Percentiles rank a stretch among this genome's conserved stretches.
These are phyloP conservation scores for Sinocyclocheilus grahami DNA, from an alignment of 2,113 vertebrate species.

Conservation along the genomic window DNA sequence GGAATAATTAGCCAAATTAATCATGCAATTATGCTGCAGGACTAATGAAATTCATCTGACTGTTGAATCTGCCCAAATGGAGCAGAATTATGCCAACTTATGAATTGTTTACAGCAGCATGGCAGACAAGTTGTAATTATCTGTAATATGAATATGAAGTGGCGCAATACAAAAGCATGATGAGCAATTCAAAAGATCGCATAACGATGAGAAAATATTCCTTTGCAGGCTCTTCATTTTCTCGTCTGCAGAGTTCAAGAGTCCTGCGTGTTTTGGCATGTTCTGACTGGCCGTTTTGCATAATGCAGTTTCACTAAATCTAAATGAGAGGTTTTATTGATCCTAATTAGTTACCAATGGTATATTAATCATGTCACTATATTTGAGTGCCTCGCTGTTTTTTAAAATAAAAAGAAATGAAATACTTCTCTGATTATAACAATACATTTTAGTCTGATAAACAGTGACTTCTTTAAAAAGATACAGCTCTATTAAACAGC, in stretches of 20 bases:
- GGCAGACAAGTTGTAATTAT: not conserved
- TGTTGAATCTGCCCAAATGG: not conserved
- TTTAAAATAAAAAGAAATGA: no score
- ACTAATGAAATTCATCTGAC: not conserved
- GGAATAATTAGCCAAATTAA: not conserved
- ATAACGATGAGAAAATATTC: constrained; percentile 13
- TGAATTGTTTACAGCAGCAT: not conserved
- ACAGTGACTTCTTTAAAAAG: no score
- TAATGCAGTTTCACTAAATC: constrained; percentile 48
- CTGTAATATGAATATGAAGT: constrained; percentile 20
- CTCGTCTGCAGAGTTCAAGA: constrained; percentile 34
- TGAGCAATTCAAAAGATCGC: not conserved
- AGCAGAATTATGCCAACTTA: not conserved
- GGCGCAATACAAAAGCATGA: not conserved
- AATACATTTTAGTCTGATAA: no score
- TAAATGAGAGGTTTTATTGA: constrained; percentile 26
- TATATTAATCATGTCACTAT: not conserved
- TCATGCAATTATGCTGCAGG: not conserved
- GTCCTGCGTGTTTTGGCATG: constrained; percentile 42
- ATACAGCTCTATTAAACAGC: no score
- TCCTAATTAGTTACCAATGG: not conserved
- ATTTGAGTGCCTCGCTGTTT: no score
- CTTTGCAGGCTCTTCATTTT: constrained; percentile 6
- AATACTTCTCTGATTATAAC: no score
- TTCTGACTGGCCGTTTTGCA: constrained; percentile 43